phyloP scores from a whole-genome alignment of 2,888 invertebrate genomes.

The Zonitis immaculata region DNA sequence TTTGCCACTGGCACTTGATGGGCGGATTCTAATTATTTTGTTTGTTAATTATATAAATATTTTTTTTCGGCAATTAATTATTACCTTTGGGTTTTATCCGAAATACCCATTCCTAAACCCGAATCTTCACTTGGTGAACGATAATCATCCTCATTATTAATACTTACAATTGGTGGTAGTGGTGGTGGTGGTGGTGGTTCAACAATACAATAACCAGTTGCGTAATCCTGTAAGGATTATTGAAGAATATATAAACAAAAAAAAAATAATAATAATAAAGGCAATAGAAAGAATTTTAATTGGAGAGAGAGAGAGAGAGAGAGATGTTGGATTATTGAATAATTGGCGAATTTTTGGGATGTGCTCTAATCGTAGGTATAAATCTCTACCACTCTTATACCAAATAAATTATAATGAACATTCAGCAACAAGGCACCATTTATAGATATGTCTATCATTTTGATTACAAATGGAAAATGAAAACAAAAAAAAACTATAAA shows the following conservation, averaged over 20 bases:
- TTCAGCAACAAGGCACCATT: constrained; percentile 46
- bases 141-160: constrained; percentile 60
- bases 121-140: constrained; percentile 92
- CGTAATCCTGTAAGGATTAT: constrained; percentile 51
- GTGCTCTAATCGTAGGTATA: too few relatives aligned
- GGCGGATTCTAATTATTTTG: constrained; percentile 44
- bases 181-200: too few relatives aligned
- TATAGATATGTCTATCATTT: constrained; percentile 46
- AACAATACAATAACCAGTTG: constrained; percentile 48
- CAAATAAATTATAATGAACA: constrained; percentile 11
- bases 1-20: constrained; percentile 43
- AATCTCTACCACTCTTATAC: constrained; percentile 23
- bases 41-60: too few relatives aligned
- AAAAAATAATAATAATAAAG: constrained; percentile 3
- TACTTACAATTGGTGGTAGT: constrained; percentile 48
- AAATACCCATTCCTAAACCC: constrained; percentile 82
- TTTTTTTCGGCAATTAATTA: constrained; percentile 22
- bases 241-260: not conserved
- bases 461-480: not conserved
- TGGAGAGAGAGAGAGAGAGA: too few relatives aligned
- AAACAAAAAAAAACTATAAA: constrained; percentile 6
- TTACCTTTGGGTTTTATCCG: constrained; percentile 68
- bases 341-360: not conserved
- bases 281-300: not conserved
- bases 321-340: too few relatives aligned